Conservation (phyloP, 2,797 vertebrate species). For the Toxotes lorentzi region DNA sequence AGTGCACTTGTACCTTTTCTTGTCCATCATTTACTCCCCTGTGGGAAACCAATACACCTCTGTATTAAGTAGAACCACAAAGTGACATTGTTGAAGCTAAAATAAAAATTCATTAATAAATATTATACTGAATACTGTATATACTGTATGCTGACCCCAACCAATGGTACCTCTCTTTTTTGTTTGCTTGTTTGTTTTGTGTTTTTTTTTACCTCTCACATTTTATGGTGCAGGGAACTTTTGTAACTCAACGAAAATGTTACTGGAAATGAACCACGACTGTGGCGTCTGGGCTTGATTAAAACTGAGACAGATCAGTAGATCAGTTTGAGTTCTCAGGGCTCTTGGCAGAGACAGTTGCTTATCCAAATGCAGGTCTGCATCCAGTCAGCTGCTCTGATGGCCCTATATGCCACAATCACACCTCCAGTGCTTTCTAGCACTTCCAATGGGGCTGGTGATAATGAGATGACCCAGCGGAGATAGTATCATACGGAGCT, state of each 20-base stretch:
- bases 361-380: conserved; percentile 50
- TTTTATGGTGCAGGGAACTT: background rate
- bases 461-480: conserved; percentile 57
- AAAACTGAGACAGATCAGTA: conserved; percentile 39
- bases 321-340: conserved; percentile 50
- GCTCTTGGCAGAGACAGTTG: conserved; percentile 30
- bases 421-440: conserved; percentile 46
- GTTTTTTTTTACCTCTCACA: background rate
- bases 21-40: background rate
- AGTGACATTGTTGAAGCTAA: background rate
- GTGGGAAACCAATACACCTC: background rate
- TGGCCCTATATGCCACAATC: conserved; percentile 25
- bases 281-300: conserved; percentile 11
- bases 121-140: background rate
- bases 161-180: background rate
- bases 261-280: background rate
- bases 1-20: background rate
- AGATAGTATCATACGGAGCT: conserved; percentile 33
- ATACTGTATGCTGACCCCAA: background rate
- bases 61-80: background rate
- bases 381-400: conserved; percentile 52
- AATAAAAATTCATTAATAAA: too few relatives aligned
- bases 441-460: conserved; percentile 49
- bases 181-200: too few relatives aligned
- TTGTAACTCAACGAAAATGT: background rate